Conservation (phyloP, 2,888 invertebrate genomes). For the Crioceris asparagi region DNA sequence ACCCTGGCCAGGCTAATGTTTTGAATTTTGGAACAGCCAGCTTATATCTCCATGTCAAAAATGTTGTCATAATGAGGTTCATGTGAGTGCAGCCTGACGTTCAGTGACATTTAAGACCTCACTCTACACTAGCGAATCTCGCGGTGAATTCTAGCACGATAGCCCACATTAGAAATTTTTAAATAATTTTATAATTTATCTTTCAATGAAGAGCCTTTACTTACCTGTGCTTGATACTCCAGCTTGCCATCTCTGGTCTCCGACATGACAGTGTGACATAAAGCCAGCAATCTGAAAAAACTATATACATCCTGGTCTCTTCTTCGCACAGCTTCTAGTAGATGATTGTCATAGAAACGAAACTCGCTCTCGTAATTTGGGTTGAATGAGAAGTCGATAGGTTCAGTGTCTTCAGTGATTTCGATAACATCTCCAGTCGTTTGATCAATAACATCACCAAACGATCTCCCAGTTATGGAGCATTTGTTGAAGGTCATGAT, state of each 20-base stretch:
- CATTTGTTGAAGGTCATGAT: slow-evolving; percentile 99
- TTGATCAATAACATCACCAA: slow-evolving; percentile 85
- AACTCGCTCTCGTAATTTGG: slow-evolving; percentile 85
- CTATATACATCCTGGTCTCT: slow-evolving; percentile 67
- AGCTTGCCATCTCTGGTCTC: slow-evolving; percentile 64
- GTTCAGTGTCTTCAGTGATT: slow-evolving; percentile 67
- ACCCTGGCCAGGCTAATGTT: too few relatives aligned
- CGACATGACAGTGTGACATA: slow-evolving; percentile 99
- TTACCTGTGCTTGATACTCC: slow-evolving; percentile 73
- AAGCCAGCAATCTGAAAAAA: slow-evolving; percentile 80
- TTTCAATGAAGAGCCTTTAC: too few relatives aligned
- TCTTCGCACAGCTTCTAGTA: slow-evolving; percentile 71
- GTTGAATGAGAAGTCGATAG: slow-evolving; percentile 91
- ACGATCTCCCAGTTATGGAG: slow-evolving; percentile 83
- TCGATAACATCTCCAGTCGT: slow-evolving; percentile 80
- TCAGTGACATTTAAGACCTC: too few relatives aligned
- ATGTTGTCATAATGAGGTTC: too few relatives aligned
- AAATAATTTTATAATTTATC: too few relatives aligned
- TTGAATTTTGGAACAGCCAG: too few relatives aligned
- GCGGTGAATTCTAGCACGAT: too few relatives aligned
- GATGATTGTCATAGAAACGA: slow-evolving; percentile 81
- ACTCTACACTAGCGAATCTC: too few relatives aligned
- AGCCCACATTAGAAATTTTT: too few relatives aligned
- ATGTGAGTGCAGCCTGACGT: too few relatives aligned
- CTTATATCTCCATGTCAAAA: too few relatives aligned